Conservation (phyloP, 2,888 invertebrate genomes). For the Cremastobaeus sp. region DNA sequence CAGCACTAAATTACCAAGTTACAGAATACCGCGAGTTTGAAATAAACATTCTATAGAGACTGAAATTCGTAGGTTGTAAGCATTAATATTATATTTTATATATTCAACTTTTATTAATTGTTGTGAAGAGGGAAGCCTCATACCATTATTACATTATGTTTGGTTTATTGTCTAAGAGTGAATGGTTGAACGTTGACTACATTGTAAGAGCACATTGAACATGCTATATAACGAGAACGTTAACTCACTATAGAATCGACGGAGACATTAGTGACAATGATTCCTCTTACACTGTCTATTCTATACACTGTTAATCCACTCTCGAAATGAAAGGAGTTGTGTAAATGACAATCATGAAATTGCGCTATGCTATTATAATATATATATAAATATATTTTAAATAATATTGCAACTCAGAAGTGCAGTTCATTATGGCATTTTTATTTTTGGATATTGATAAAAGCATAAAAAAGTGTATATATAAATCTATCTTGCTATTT, state of each 20-base stretch:
- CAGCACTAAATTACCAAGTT: no score
- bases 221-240: conserved; percentile 73
- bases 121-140: conserved; percentile 65
- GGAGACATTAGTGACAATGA: conserved; percentile 68
- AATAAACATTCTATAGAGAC: no score
- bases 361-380: conserved; percentile 37
- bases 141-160: conserved; percentile 78
- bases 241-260: conserved; percentile 76
- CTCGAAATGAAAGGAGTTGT: conserved; percentile 54
- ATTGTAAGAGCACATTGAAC: conserved; percentile 76
- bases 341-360: conserved; percentile 60
- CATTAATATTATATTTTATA: conserved; percentile 27
- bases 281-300: conserved; percentile 59
- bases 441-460: no score
- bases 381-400: conserved; percentile 20
- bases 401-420: neutral
- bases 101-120: conserved; percentile 60
- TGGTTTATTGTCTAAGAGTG: conserved; percentile 75
- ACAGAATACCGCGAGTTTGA: no score
- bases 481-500: no score
- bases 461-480: no score
- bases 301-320: conserved; percentile 54
- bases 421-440: neutral
- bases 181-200: conserved; percentile 77
- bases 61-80: no score